Base-by-base conservation (phyloP, 2,113 vertebrate species). In the Saccopteryx bilineata region DNA sequence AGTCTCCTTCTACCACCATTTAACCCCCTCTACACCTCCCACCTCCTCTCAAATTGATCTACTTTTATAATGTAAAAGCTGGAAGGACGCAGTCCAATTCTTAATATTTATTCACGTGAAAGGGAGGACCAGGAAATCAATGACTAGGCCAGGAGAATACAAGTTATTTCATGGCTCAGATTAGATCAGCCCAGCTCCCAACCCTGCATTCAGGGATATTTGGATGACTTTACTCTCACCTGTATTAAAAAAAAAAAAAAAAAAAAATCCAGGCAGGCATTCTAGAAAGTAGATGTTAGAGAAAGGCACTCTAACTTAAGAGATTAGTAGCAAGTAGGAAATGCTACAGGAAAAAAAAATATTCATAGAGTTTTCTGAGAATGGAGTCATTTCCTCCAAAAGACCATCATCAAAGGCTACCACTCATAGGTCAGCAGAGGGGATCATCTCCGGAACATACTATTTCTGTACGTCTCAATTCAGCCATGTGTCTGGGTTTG, bases 371-470 rank as follows among this genome's bases (percentile, higher is more conserved):
- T 83, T 93, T 78, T 74, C 66, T 85, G 65, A 88, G 79, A 93
- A 96, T 15, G 46, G 48, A 71, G 69, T 80, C 17, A 80, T 72
- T 75, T 87, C 28, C 52, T 75, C 54, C 56, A 82, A 91, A 96
- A 82, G 18, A 71, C 9, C 72, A 69, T 15, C n/a, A 52, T 61
- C 63, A 93, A 94, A 83, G 80, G 12, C 48, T 76, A 76, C 21
- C 52, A 91, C n/a, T 84, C 21, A 18, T 52, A 33, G 15, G 39
- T 26, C 5, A 50, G 26, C 23, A 82, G 81, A 66, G 80, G 68
- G 81, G 24, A 56, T 46, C 78, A 9, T 86, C 23, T 46, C 65
- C 46, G 31, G 46, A 75, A 92, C 71, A 21, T 28, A 39, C 46
- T 80, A 56, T 71, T 86, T 93, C 33, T 85, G 33, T 82, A 93